phyloP scores from a whole-genome alignment of 2,797 vertebrate species.

The Crocodylus rhombifer region DNA sequence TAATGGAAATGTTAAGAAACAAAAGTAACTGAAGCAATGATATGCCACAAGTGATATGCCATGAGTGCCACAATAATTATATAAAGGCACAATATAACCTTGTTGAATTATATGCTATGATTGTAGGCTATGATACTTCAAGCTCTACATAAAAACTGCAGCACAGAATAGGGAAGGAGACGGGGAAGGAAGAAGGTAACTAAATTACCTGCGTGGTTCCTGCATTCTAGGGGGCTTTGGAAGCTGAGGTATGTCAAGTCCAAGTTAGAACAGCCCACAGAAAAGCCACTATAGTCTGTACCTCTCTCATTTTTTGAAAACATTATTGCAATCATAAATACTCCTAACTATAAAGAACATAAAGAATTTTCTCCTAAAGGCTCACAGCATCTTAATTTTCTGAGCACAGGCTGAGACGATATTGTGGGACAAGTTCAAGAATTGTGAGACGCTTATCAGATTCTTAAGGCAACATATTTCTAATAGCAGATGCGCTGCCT shows the following conservation, averaged over 20 bases:
- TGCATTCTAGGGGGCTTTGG: not conserved
- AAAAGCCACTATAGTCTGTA: not conserved
- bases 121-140: not conserved
- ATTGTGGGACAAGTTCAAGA: not conserved
- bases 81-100: not conserved
- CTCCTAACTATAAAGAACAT: not conserved
- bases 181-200: not conserved
- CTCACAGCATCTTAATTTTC: not conserved
- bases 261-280: not conserved
- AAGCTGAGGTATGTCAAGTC: not conserved
- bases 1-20: slow-evolving; percentile 63
- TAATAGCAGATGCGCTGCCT: not conserved
- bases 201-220: not conserved
- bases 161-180: not conserved
- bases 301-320: not conserved
- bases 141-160: not conserved
- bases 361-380: not conserved
- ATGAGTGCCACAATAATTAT: slow-evolving; percentile 28
- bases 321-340: not conserved
- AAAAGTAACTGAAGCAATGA: slow-evolving; percentile 27
- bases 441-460: not conserved
- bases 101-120: not conserved
- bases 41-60: not conserved
- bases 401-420: not conserved
- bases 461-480: not conserved